Evolutionary conservation across 2,113 vertebrate genomes (phyloP), one percentile per base, ranked within the genome.

Genomic region (Oenanthe oenanthe): DNA sequence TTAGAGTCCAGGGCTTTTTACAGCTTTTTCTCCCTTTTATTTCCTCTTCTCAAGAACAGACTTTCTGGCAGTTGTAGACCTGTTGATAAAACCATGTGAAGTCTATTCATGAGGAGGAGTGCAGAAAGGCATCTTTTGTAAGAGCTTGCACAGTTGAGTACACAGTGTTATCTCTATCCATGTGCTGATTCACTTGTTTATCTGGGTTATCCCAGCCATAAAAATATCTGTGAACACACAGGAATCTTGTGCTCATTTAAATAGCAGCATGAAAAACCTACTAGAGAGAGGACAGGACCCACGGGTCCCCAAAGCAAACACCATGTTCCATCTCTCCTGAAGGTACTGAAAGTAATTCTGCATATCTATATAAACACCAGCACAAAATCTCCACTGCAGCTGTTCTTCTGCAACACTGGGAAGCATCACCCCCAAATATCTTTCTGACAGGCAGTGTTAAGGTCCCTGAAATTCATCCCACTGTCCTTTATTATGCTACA

Each of bases 401-500:
- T 87, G 74, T 25, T 72, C 28, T 50, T 83, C 43, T 53, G 25
- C 34, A 65, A 38, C 2, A 5, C 2, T 66, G 26, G 12, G 50
- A 73, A 89, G 34, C 50, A 79, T 61, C 17, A 32, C 4, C 36
- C 21, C 6, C 10, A 45, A 82, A 32, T 25, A 54, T 61, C 63
- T 38, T 85, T 57, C 61, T 58, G n/a, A 66, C 40, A 79, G 58
- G 45, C 21, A 76, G 32, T 0, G 2, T 34, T 70, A 70, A 0
- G 0, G 65, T 28, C 38, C 38, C 73, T 43, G 47, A 62, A 89
- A 54, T 53, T 82, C 61, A 72, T 56, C 66, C 19, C 0, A 0
- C 83, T 60, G 58, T 29, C 67, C 67, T 84, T 78, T 78, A 80
- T 42, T 68, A 21, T 1, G 2, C 53, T 1, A 0, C 65, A 78